Evolutionary conservation across 2,888 invertebrate species (phyloP), one percentile per base, ranked within the genome.

Genomic region (Napeogenes inachia): DNA sequence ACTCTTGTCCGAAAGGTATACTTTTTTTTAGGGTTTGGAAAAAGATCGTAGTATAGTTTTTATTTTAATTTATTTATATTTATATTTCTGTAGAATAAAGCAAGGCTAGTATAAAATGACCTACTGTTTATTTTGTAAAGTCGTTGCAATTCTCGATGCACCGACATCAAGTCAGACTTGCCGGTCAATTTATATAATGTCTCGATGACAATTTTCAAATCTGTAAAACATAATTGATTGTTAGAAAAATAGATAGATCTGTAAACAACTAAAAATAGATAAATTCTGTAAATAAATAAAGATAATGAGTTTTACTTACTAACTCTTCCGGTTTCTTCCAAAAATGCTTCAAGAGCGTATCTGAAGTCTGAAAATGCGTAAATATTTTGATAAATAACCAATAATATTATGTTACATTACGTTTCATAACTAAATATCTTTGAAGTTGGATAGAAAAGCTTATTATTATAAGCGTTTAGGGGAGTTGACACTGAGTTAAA

Each of bases 291-390:
- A 21, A 35, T 57, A 13, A 46, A 35, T 47, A 32, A 59, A 45
- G 57, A 21, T n/a, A 42, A 35, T 12, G 53, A 54, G 33, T 38
- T 12, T 6, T 57, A 81, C 86, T 84, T 75, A 87, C 86, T 84
- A 21, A 75, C 71, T 67, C 75, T 70, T 21, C 76, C 76, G 0
- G 74, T 59, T 2, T 77, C 74, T 61, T 83, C 77, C 0, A 74
- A 72, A 1, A 85, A 55, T 4, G 85, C 85, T 55, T 84, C 84
- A 21, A 87, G 56, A 0, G 83, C 84, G 60, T 82, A 84, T 70
- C 81, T 84, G 4, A 78, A 66, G 73, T 85, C 87, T 87, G 80
- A 21, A 80, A 81, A 30, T 30, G 30, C 10, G 2, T 21, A 30
- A 30, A 13, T 47, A 13, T 5, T 5, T 8, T 8, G 21, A 8